phyloP scores from a whole-genome alignment of 1,140 invertebrate genomes.

The Aphelinus atriplicis region DNA sequence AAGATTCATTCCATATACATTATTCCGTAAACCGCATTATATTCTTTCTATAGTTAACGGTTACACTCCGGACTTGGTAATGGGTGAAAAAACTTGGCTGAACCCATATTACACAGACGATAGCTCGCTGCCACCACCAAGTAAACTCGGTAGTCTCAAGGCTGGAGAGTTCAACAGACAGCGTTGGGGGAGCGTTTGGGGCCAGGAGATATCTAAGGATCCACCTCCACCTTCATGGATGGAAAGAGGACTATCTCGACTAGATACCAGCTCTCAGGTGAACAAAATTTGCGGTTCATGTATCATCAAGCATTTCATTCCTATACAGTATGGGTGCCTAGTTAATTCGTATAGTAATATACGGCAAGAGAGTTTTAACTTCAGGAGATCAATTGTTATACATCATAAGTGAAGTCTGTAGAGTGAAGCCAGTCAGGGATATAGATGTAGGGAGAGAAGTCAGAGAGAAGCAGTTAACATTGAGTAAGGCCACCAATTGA shows the following conservation, averaged over 20 bases:
- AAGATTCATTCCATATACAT: too few relatives aligned
- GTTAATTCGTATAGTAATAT: too few relatives aligned
- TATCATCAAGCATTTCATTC: too few relatives aligned
- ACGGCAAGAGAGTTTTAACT: too few relatives aligned
- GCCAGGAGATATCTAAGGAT: conserved; percentile 63
- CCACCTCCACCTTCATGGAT: conserved; percentile 71
- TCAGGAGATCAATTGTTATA: too few relatives aligned
- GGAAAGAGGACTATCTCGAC: conserved; percentile 68
- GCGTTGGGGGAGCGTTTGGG: conserved; percentile 78
- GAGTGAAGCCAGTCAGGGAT: too few relatives aligned
- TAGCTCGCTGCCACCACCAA: conserved; percentile 54
- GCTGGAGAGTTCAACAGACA: conserved; percentile 71
- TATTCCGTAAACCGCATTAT: too few relatives aligned
- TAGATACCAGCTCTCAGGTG: conserved; percentile 60
- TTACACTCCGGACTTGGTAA: conserved; percentile 39
- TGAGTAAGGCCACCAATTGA: too few relatives aligned
- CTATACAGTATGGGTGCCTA: too few relatives aligned
- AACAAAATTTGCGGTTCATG: background rate
- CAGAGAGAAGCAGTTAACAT: too few relatives aligned
- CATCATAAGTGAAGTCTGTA: too few relatives aligned
- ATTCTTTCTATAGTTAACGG: conserved; percentile 30
- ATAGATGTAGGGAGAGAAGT: too few relatives aligned
- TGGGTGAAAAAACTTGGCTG: conserved; percentile 55
- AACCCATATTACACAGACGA: conserved; percentile 56
- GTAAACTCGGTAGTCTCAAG: conserved; percentile 54